These are phyloP conservation scores for Drosophila anomelani DNA, from an alignment of 2,888 invertebrate genomes.

Conservation along the genomic window DNA sequence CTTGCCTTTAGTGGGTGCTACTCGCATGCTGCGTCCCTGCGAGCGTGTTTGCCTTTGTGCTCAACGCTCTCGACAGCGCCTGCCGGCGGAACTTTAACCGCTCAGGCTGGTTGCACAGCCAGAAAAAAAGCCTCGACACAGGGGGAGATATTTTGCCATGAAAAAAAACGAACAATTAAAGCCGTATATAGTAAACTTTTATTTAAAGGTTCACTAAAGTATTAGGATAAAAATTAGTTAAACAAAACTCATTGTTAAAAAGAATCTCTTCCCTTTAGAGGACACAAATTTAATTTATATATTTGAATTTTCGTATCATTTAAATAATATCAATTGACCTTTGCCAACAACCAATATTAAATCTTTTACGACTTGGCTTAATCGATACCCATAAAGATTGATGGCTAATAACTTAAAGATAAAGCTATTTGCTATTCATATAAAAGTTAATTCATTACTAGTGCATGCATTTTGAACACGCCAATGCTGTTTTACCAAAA, in stretches of 20 bases:
- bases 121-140: constrained; percentile 2
- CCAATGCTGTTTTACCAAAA: background rate
- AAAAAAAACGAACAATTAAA: too few species aligned
- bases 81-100: constrained; percentile 25
- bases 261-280: too few species aligned
- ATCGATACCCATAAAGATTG: background rate
- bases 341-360: background rate
- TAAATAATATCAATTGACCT: background rate
- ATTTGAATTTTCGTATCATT: background rate
- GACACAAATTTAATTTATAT: background rate
- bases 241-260: background rate
- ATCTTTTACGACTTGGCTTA: background rate
- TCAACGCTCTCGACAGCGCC: constrained; percentile 45
- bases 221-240: background rate
- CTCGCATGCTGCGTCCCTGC: constrained; percentile 14
- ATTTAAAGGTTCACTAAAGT: background rate
- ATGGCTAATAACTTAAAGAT: background rate
- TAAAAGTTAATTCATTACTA: constrained; percentile 3
- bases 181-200: background rate
- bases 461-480: constrained; percentile 2
- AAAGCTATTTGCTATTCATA: background rate
- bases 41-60: constrained; percentile 30
- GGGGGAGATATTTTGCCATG: background rate
- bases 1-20: constrained; percentile 37
- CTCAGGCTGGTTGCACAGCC: constrained; percentile 11